phyloP scores from a whole-genome alignment of 2,888 invertebrate genomes.

The Poecilus cupreus region DNA sequence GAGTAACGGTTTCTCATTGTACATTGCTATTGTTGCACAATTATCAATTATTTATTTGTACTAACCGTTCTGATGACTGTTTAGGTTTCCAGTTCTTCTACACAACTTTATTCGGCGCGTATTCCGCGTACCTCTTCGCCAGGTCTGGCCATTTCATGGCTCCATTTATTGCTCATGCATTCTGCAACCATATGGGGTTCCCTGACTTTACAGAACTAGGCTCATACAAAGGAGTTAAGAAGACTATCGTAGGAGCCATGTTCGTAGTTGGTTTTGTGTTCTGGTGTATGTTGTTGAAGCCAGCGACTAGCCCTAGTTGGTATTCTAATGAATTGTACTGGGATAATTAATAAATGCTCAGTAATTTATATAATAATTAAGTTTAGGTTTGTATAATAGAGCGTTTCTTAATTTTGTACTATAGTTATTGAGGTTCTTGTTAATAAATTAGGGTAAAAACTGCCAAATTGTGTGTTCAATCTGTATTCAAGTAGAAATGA shows the following conservation, averaged over 20 bases:
- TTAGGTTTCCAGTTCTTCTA: conserved; percentile 91
- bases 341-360: conserved; percentile 66
- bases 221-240: conserved; percentile 75
- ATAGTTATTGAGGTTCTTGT: neutral
- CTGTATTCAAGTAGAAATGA: too few relatives aligned
- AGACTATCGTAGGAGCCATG: conserved; percentile 78
- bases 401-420: neutral
- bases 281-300: conserved; percentile 75
- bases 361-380: neutral
- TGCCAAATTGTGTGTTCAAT: conserved; percentile 41
- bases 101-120: conserved; percentile 94
- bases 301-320: conserved; percentile 74
- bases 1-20: too few relatives aligned
- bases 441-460: neutral
- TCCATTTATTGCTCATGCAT: conserved; percentile 91
- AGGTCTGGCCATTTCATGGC: conserved; percentile 93
- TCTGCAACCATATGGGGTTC: conserved; percentile 98
- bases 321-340: conserved; percentile 79
- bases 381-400: neutral
- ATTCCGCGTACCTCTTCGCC: conserved; percentile 93
- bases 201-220: conserved; percentile 88
- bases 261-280: conserved; percentile 85
- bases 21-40: too few relatives aligned
- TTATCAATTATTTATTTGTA: conserved; percentile 1
- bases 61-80: too few relatives aligned